A percentile compares a stretch with the other conserved stretches of the same genome.
These are phyloP conservation scores for Cyclura pinguis DNA, from an alignment of 2,797 vertebrate species.

Conservation along the genomic window DNA sequence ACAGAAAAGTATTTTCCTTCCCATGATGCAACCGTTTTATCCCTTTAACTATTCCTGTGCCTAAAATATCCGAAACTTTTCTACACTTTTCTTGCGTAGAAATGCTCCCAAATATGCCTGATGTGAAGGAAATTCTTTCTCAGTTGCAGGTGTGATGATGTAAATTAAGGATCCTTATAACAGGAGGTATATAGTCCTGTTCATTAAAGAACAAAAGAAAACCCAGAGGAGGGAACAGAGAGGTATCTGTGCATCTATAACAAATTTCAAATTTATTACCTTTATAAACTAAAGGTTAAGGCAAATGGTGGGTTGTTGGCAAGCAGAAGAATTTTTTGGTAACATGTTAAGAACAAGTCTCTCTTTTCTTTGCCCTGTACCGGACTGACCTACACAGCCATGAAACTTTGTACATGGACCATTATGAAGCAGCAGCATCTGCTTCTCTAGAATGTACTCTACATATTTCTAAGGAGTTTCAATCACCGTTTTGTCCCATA, in stretches of 20 bases:
- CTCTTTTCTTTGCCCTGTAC: conserved; percentile 60
- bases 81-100: conserved; percentile 56
- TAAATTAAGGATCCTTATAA: conserved; percentile 59
- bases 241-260: conserved; percentile 77
- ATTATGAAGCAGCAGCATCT: conserved; percentile 67
- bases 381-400: conserved; percentile 40
- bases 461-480: conserved; percentile 58
- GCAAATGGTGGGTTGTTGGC: conserved; percentile 75
- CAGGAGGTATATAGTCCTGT: conserved; percentile 33
- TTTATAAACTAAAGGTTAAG: conserved; percentile 76
- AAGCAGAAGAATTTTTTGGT: conserved; percentile 73
- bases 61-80: conserved; percentile 36
- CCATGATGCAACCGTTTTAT: conserved; percentile 56
- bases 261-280: conserved; percentile 73
- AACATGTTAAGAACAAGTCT: conserved; percentile 67
- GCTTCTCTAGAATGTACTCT: conserved; percentile 56
- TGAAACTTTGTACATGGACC: conserved; percentile 53
- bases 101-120: conserved; percentile 50
- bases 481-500: conserved; percentile 55
- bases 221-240: conserved; percentile 64
- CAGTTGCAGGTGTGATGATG: conserved; percentile 52
- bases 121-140: conserved; percentile 62
- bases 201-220: conserved; percentile 28
- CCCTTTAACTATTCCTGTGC: conserved; percentile 59
- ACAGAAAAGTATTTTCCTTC: conserved; percentile 71